These are phyloP conservation scores for Harlomillsia oculata DNA, from an alignment of 1,140 invertebrate genomes.

Conservation along the genomic window DNA sequence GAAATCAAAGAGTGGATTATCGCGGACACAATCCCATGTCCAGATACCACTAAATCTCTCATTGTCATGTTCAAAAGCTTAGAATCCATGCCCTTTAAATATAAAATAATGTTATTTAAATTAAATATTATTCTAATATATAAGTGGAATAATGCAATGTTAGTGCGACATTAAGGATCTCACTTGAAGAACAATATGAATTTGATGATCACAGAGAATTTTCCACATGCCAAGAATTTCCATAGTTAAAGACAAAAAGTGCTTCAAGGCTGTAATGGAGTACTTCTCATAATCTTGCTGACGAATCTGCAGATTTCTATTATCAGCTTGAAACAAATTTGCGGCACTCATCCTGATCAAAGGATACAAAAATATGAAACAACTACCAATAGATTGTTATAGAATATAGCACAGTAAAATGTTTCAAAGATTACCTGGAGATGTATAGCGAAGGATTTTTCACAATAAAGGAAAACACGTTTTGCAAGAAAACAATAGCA, in stretches of 20 bases:
- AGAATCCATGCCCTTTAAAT: conserved; percentile 51
- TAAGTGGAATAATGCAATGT: conserved; percentile 35
- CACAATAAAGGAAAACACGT: conserved; percentile 21
- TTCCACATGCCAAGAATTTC: conserved; percentile 92
- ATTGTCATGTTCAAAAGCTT: conserved; percentile 55
- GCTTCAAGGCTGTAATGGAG: conserved; percentile 65
- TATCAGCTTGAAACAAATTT: too few species aligned
- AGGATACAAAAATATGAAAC: too few species aligned
- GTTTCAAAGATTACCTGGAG: conserved; percentile 13
- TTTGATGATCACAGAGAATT: conserved; percentile 83
- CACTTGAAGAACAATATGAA: conserved; percentile 60
- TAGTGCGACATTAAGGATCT: conserved; percentile 54
- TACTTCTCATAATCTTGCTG: conserved; percentile 48
- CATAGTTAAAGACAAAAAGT: conserved; percentile 66
- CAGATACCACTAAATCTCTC: conserved; percentile 70
- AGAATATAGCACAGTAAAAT: not conserved
- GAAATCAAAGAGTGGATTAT: conserved; percentile 67
- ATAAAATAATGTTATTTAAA: not conserved
- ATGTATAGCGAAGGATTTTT: conserved; percentile 31
- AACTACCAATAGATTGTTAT: too few species aligned
- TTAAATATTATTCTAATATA: not conserved
- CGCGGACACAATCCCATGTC: conserved; percentile 68
- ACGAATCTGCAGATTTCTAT: too few species aligned
- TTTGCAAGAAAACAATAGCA: conserved; percentile 28
- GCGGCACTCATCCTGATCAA: too few species aligned